These are phyloP conservation scores for Lydus trimaculatus DNA, from an alignment of 2,888 invertebrate species.

Conservation along the genomic window DNA sequence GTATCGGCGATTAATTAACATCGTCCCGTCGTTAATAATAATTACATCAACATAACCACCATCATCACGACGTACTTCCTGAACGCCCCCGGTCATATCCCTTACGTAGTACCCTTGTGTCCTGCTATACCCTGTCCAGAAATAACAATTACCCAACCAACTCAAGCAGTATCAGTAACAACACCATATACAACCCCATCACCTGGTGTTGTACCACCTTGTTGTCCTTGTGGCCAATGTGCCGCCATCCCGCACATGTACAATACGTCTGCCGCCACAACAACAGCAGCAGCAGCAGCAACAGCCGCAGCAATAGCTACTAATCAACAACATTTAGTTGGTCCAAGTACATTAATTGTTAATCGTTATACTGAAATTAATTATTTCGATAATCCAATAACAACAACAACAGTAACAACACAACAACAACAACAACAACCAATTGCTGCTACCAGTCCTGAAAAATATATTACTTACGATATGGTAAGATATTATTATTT, in stretches of 20 bases:
- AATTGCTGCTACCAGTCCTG: slow-evolving; percentile 43
- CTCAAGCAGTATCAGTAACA: slow-evolving; percentile 50
- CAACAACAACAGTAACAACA: slow-evolving; percentile 23
- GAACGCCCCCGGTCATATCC: slow-evolving; percentile 61
- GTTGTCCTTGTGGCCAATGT: slow-evolving; percentile 67
- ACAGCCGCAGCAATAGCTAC: slow-evolving; percentile 36
- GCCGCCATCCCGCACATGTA: slow-evolving; percentile 64
- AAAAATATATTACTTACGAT: slow-evolving; percentile 58
- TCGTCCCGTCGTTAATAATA: slow-evolving; percentile 16
- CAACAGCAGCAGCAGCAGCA: slow-evolving; percentile 25
- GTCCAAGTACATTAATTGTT: slow-evolving; percentile 59
- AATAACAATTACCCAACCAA: slow-evolving; percentile 56
- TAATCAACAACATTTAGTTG: slow-evolving; percentile 37
- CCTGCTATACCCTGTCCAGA: slow-evolving; percentile 56
- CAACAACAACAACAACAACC: slow-evolving; percentile 36
- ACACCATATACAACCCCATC: slow-evolving; percentile 46
- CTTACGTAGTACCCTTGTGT: slow-evolving; percentile 62
- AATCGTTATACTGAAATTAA: slow-evolving; percentile 62
- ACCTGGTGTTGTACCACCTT: slow-evolving; percentile 41
- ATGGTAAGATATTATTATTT: slow-evolving; percentile 51
- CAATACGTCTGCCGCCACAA: slow-evolving; percentile 37
- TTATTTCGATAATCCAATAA: slow-evolving; percentile 59
- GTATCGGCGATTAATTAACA: background rate
- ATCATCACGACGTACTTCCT: slow-evolving; percentile 62
- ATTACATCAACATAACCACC: slow-evolving; percentile 20